Percentiles rank a stretch among this genome's conserved stretches.
phyloP scores from a whole-genome alignment of 1,140 invertebrate genomes.

The Eumaeus atala region DNA sequence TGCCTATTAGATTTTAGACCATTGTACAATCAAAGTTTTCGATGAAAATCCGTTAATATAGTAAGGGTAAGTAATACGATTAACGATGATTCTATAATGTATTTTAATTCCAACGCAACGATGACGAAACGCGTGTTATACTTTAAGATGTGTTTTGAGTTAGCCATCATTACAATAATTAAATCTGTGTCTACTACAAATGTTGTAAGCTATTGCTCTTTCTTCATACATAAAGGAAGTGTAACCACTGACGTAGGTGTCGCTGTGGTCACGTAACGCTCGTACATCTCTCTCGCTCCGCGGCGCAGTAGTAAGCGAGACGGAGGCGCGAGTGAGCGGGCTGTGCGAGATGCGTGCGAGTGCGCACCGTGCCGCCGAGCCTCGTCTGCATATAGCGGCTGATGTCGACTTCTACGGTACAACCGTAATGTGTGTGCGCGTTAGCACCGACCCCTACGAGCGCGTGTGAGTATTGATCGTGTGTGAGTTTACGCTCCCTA shows the following conservation, averaged over 20 bases:
- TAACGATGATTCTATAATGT: too few relatives aligned
- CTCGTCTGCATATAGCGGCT: constrained; percentile 30
- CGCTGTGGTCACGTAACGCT: constrained; percentile 41
- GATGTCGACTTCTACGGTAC: constrained; percentile 42
- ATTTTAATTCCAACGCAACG: too few relatives aligned
- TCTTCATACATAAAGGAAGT: not conserved
- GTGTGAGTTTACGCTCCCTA: constrained; percentile 31
- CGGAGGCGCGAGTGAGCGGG: constrained; percentile 17
- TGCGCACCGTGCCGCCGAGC: constrained; percentile 20
- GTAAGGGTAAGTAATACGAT: too few relatives aligned
- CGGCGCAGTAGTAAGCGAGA: constrained; percentile 24
- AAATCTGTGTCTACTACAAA: too few relatives aligned
- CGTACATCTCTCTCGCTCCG: constrained; percentile 27
- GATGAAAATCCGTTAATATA: too few relatives aligned
- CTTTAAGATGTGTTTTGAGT: too few relatives aligned
- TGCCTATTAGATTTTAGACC: too few relatives aligned
- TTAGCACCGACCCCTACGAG: constrained; percentile 16
- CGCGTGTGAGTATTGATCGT: constrained; percentile 15
- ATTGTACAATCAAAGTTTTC: too few relatives aligned
- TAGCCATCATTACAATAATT: too few relatives aligned
- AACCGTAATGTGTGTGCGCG: constrained; percentile 36
- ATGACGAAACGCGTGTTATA: too few relatives aligned
- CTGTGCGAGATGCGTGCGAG: constrained; percentile 19
- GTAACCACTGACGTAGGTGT: constrained; percentile 9
- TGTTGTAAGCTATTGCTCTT: too few relatives aligned